Evolutionary conservation across 1,140 invertebrate genomes (phyloP), one percentile per base, ranked within the genome.

Genomic region (Drosophila neocordata): DNA sequence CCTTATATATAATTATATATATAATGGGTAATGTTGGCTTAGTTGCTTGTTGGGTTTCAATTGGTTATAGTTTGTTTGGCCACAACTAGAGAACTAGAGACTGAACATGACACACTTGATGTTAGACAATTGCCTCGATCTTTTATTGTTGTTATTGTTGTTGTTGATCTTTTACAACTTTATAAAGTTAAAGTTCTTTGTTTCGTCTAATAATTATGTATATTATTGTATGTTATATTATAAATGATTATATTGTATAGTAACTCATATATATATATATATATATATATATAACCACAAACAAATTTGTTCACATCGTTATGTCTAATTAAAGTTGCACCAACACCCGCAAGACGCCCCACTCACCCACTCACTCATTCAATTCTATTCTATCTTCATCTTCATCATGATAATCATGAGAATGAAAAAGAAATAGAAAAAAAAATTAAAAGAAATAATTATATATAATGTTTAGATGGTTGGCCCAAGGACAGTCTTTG

Each of bases 391-490:
- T 58, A 67, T 64, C 58, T 62, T 67, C 68, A 76, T 69, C 65
- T 68, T 69, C 70, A 65, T 65, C 70, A 60, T 73, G 60, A 65
- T 51, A 61, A 65, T 73, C 24, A 57, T 77, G 57, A 65, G 68
- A 37, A 24, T 44, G 20, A 52, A 58, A 31, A 31, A 1, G 34
- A 69, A 52, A 31, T 38, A 65, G 34, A 59, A 57, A 20, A 52
- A 62, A 75, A 74, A 83, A 83, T 83, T 84, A 70, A 65, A 81
- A 69, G 63, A 84, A 66, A 84, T 84, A 84, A 84, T 84, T 84
- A 87, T 84, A 87, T 77, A 81, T 81, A 84, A 84, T 84, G 77
- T 57, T 70, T 18, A 48, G 73, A 68, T 48, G 41, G 41, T 44
- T 4, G 41, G 41, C 65, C 81, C 81, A 84, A 84, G 81, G 81